These are phyloP conservation scores for Channa striata DNA, from an alignment of 2,797 vertebrate species.

Conservation along the genomic window DNA sequence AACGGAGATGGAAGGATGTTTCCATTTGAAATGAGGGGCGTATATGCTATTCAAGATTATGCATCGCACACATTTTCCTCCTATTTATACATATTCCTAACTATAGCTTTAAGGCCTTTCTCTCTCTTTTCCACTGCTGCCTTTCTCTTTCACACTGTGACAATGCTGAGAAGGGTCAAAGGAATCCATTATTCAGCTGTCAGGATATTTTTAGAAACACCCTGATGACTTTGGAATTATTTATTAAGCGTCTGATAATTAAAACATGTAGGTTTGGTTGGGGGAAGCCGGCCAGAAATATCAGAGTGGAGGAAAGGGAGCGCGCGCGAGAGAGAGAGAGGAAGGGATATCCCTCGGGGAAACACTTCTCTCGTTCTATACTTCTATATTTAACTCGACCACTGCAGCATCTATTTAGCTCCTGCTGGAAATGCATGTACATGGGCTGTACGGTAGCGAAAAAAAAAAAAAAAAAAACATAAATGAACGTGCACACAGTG, in stretches of 20 bases:
- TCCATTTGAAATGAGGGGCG: background rate
- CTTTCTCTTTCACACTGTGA: conserved; percentile 42
- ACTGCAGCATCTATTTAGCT: conserved; percentile 66
- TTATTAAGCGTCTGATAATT: conserved; percentile 82
- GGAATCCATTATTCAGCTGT: conserved; percentile 78
- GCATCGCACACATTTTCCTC: background rate
- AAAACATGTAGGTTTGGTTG: conserved; percentile 80
- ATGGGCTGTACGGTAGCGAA: conserved; percentile 17
- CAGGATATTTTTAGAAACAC: conserved; percentile 78
- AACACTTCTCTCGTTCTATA: conserved; percentile 36
- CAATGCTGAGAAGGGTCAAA: conserved; percentile 76
- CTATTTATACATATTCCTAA: conserved; percentile 28
- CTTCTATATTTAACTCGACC: conserved; percentile 70
- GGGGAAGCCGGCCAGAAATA: conserved; percentile 72
- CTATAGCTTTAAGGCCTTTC: conserved; percentile 28
- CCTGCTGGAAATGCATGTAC: conserved; percentile 49
- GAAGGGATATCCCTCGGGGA: conserved; percentile 67
- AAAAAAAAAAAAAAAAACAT: background rate
- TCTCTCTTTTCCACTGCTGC: conserved; percentile 16
- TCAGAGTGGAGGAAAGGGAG: conserved; percentile 36
- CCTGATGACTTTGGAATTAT: conserved; percentile 80
- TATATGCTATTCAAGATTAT: background rate
- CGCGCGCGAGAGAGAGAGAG: conserved; percentile 25
- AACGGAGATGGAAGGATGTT: background rate
- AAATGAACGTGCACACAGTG: conserved; percentile 4